These are phyloP conservation scores for Drosophila lowei DNA, from an alignment of 1,140 invertebrate species.

Conservation along the genomic window DNA sequence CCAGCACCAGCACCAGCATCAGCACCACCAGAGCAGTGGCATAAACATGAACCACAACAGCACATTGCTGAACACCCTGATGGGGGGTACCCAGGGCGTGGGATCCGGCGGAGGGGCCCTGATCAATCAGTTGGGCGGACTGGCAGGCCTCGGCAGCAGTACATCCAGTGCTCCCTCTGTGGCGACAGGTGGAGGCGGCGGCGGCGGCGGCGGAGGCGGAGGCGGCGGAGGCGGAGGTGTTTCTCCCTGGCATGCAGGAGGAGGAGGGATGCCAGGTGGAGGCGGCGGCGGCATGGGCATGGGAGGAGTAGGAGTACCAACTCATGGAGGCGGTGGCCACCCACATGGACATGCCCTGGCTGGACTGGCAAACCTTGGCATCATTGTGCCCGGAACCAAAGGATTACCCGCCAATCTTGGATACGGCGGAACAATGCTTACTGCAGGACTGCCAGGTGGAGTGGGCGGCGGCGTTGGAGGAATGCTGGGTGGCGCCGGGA, in stretches of 20 bases:
- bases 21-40: slow-evolving; percentile 40
- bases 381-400: slow-evolving; percentile 62
- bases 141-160: slow-evolving; percentile 39
- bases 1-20: slow-evolving; percentile 40
- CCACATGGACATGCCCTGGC: slow-evolving; percentile 70
- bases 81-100: slow-evolving; percentile 23
- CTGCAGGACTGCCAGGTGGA: slow-evolving; percentile 24
- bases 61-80: slow-evolving; percentile 57
- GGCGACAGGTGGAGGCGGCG: slow-evolving; percentile 2
- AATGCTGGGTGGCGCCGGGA: slow-evolving; percentile 24
- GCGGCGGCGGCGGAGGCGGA: slow-evolving; percentile 17
- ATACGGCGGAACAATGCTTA: slow-evolving; percentile 54
- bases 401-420: slow-evolving; percentile 48
- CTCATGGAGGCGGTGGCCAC: slow-evolving; percentile 38
- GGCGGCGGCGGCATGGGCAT: no score
- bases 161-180: slow-evolving; percentile 48
- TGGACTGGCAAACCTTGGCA: slow-evolving; percentile 69
- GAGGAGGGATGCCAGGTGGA: slow-evolving; percentile 28
- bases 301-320: slow-evolving; percentile 27
- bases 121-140: slow-evolving; percentile 56
- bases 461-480: background rate
- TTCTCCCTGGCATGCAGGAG: slow-evolving; percentile 34
- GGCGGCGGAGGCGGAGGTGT: slow-evolving; percentile 1
- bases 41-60: slow-evolving; percentile 51
- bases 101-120: slow-evolving; percentile 26